These are phyloP conservation scores for Acanthaster planci DNA, from an alignment of 35 echinoderm and acorn worm species.

Conservation along the genomic window DNA sequence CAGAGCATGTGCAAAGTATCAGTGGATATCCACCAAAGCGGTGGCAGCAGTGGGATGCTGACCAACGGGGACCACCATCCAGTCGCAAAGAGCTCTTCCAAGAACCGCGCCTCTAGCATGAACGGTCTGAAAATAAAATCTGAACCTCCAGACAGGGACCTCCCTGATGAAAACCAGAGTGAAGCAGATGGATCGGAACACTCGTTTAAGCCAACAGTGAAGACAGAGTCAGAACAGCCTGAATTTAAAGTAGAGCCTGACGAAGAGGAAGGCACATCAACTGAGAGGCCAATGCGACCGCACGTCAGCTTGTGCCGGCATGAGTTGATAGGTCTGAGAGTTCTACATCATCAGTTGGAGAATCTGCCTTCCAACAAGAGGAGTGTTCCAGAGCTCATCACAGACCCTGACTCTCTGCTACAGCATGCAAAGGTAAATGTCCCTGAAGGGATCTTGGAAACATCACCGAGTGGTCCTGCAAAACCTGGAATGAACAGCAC, in stretches of 20 bases:
- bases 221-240: background rate
- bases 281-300: conserved; percentile 25
- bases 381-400: conserved; percentile 78
- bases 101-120: background rate
- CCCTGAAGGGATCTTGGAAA: background rate
- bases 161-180: background rate
- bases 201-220: no score
- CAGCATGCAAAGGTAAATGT: conserved; percentile 76
- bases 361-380: conserved; percentile 62
- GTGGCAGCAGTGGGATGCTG: background rate
- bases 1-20: background rate
- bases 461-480: no score
- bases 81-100: background rate
- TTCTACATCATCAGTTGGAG: conserved; percentile 59
- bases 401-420: conserved; percentile 72
- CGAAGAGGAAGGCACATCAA: conserved; percentile 24
- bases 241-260: background rate
- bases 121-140: background rate
- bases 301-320: conserved; percentile 61
- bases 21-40: background rate
- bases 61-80: background rate
- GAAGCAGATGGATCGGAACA: no score
- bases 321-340: conserved; percentile 67
- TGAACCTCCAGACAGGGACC: background rate
- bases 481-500: no score